Evolutionary conservation across 37 sponge, comb jelly and placozoan genomes (phyloP).

Genomic region (Aphrocallistes beatrix): DNA sequence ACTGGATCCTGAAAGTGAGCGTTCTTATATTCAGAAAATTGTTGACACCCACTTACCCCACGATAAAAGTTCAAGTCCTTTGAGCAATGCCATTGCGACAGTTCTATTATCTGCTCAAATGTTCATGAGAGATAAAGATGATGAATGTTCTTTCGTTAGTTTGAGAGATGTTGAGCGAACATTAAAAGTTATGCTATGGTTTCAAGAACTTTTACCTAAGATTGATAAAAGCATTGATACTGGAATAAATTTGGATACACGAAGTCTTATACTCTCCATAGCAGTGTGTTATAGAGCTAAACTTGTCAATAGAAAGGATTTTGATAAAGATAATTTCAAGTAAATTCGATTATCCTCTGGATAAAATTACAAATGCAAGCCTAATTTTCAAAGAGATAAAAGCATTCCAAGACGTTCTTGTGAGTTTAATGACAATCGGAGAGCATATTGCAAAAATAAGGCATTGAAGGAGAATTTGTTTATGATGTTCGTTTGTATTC

Average conservation of each 20-base stretch:
- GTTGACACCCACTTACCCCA: not conserved
- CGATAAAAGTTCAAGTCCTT: too few species aligned
- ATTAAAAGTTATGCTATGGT: slow-evolving; percentile 24
- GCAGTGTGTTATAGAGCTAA: slow-evolving; percentile 27
- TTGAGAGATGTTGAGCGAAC: slow-evolving; percentile 27
- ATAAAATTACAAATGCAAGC: not conserved
- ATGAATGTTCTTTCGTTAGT: slow-evolving; percentile 31
- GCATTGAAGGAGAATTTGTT: slow-evolving; percentile 35
- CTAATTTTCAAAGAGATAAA: not conserved
- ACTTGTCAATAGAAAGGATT: not conserved
- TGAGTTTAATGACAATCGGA: slow-evolving; percentile 6
- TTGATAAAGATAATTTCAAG: not conserved
- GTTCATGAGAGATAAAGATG: slow-evolving; percentile 12
- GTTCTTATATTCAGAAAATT: not conserved
- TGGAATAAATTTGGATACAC: not conserved
- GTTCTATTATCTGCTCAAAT: slow-evolving; percentile 26
- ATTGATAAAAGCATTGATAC: too few species aligned
- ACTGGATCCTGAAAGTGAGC: slow-evolving; percentile 19
- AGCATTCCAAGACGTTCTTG: slow-evolving; percentile 19
- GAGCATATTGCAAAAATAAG: slow-evolving; percentile 29
- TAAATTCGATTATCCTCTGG: not conserved
- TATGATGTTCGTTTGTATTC: slow-evolving; percentile 46
- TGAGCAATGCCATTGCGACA: not conserved
- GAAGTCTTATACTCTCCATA: slow-evolving; percentile 8
- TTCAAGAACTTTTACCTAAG: not conserved